Evolutionary conservation across 2,888 invertebrate genomes (phyloP).

Genomic region (Chesias legatella): DNA sequence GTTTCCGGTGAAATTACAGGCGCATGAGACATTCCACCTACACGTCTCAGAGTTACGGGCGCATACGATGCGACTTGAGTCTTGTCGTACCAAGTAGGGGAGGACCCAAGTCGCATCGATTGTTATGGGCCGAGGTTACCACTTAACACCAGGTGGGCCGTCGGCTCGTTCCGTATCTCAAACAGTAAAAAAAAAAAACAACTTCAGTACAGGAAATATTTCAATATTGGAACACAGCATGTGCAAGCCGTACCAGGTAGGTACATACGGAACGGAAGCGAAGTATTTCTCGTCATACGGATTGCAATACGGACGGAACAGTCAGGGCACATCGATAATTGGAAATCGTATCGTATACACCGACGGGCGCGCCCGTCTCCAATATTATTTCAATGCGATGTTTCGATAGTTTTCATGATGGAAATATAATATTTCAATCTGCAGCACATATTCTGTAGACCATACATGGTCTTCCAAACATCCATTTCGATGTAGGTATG

Average conservation of each 20-base stretch:
- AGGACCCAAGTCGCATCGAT: no score
- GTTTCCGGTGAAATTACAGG: no score
- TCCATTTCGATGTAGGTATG: no score
- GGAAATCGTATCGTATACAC: slow-evolving; percentile 55
- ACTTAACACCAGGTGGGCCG: no score
- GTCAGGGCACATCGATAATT: slow-evolving; percentile 55
- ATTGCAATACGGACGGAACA: slow-evolving; percentile 45
- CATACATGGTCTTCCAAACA: background rate
- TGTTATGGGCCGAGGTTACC: no score
- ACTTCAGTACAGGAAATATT: slow-evolving; percentile 28
- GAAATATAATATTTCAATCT: slow-evolving; percentile 22
- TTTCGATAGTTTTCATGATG: slow-evolving; percentile 28
- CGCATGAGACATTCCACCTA: no score
- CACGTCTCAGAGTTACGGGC: no score
- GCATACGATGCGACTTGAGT: no score
- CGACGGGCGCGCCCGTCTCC: slow-evolving; percentile 35
- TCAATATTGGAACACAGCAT: slow-evolving; percentile 41
- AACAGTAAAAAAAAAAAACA: no score
- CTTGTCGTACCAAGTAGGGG: no score
- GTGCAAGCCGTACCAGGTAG: slow-evolving; percentile 25
- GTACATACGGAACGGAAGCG: slow-evolving; percentile 38
- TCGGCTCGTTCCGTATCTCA: no score
- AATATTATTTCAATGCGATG: slow-evolving; percentile 44
- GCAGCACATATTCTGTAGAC: slow-evolving; percentile 18
- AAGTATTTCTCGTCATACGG: slow-evolving; percentile 49